Evolutionary conservation across 2,797 vertebrate species (phyloP), one percentile per base, ranked within the genome.

Genomic region (Telmatherina bonti): DNA sequence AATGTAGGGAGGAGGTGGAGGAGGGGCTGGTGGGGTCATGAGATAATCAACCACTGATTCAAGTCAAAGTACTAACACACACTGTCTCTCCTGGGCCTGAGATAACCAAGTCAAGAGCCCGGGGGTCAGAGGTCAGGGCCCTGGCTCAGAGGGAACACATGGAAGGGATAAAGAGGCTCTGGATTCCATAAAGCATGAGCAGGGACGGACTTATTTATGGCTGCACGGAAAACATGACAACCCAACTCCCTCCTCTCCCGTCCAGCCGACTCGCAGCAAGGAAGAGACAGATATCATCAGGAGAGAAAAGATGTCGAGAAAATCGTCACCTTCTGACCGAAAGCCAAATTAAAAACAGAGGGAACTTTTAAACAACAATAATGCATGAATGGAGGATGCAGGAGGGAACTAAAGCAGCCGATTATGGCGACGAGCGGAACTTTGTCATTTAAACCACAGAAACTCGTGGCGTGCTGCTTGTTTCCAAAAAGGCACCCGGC

Each of bases 101-200:
- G 93, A 93, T 93, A 93, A 92, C 86, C 70, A 53, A 88, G 90
- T 90, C 85, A 86, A 88, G 82, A 75, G 77, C 82, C 84, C 22
- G 6, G 43, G 72, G 86, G 79, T 91, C 81, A 90, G 60, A 81
- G 91, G 85, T 91, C 83, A 83, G 80, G 78, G 86, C 78, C 85
- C 83, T 67, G 81, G 85, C 85, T 92, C 88, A 88, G 77, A 83
- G 75, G 81, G 86, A 93, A 94, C 93, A 94, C 92, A 94, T 94
- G 92, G 94, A 91, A 90, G 83, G 91, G 89, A 93, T 93, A 93
- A 93, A 90, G 81, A 88, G 77, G 69, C 84, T 93, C 92, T 93
- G 93, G 91, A 91, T 93, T 93, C 87, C 88, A 93, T 93, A 93
- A 94, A 93, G 88, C 70, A 52, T 53, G 76, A 91, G 85, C 82